phyloP scores from a whole-genome alignment of 2,888 invertebrate species.

The Ommatoiulus sabulosus region DNA sequence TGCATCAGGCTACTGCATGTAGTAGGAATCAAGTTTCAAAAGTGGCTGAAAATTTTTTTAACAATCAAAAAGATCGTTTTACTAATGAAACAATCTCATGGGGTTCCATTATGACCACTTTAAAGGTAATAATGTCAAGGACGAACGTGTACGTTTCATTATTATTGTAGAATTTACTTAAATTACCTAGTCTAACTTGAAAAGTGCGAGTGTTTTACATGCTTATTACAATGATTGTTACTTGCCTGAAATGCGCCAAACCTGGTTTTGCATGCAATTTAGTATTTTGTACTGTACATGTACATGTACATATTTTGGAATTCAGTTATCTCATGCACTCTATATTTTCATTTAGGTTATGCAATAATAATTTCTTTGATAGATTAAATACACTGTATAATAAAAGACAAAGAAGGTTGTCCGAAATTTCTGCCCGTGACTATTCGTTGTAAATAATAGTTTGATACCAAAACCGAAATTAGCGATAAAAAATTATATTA shows the following conservation, averaged over 20 bases:
- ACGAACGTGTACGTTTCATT: not conserved
- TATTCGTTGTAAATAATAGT: not conserved
- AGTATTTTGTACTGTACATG: not conserved
- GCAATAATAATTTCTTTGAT: not conserved
- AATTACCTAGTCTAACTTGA: slow-evolving; percentile 8
- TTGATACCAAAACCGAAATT: not conserved
- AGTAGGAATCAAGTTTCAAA: slow-evolving; percentile 1
- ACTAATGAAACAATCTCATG: not conserved
- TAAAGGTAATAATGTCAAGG: not conserved
- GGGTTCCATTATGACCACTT: not conserved
- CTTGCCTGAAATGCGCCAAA: not conserved
- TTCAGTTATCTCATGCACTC: not conserved
- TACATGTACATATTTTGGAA: not conserved
- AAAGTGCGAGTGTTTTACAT: not conserved
- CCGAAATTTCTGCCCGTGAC: not conserved
- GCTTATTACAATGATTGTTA: not conserved
- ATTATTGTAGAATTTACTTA: not conserved
- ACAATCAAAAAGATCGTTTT: not conserved
- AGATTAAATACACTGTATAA: not conserved
- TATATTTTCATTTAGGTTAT: not conserved
- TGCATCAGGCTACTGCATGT: not conserved
- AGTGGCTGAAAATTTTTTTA: not conserved
- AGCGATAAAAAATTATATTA: not conserved
- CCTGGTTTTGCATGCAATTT: not conserved
- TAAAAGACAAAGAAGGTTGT: not conserved